A percentile compares a stretch with the other conserved stretches of the same genome.
These are phyloP conservation scores for Drosophila ohnishii DNA, from an alignment of 1,140 invertebrate genomes.

Conservation along the genomic window DNA sequence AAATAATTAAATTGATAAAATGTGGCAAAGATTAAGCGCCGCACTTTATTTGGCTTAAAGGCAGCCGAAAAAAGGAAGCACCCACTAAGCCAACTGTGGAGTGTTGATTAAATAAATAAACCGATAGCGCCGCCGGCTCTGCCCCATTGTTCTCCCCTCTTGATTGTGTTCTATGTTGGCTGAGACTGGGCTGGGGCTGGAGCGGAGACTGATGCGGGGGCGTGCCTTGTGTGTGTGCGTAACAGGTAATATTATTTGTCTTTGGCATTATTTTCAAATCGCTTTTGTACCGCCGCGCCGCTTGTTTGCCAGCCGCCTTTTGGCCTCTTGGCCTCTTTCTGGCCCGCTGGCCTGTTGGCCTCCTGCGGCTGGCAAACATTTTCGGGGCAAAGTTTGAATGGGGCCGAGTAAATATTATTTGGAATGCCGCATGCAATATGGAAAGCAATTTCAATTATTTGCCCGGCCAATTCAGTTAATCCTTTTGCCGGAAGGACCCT, in stretches of 20 bases:
- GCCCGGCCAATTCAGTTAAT: constrained; percentile 59
- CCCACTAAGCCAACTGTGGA: constrained; percentile 77
- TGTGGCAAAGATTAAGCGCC: constrained; percentile 81
- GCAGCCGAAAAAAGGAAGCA: constrained; percentile 57
- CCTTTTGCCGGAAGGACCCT: constrained; percentile 36
- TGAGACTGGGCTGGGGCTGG: not conserved
- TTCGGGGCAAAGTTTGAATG: constrained; percentile 61
- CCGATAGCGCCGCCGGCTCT: constrained; percentile 60
- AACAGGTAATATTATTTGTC: constrained; percentile 80
- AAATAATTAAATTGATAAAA: constrained; percentile 82
- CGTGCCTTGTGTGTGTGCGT: constrained; percentile 42
- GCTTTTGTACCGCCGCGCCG: constrained; percentile 63
- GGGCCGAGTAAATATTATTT: constrained; percentile 63
- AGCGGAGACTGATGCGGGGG: not conserved
- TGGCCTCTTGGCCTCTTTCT: constrained; percentile 44
- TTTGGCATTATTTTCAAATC: constrained; percentile 81
- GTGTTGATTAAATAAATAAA: constrained; percentile 82
- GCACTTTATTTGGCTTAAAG: constrained; percentile 81
- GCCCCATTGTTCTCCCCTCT: constrained; percentile 10
- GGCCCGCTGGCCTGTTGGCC: constrained; percentile 4
- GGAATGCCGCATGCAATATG: constrained; percentile 25
- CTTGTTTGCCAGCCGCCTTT: constrained; percentile 56
- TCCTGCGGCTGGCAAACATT: constrained; percentile 37
- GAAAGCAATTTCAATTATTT: constrained; percentile 68
- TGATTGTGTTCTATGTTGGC: constrained; percentile 1